phyloP scores from a whole-genome alignment of 2,888 invertebrate genomes.

The Meloe dianella region DNA sequence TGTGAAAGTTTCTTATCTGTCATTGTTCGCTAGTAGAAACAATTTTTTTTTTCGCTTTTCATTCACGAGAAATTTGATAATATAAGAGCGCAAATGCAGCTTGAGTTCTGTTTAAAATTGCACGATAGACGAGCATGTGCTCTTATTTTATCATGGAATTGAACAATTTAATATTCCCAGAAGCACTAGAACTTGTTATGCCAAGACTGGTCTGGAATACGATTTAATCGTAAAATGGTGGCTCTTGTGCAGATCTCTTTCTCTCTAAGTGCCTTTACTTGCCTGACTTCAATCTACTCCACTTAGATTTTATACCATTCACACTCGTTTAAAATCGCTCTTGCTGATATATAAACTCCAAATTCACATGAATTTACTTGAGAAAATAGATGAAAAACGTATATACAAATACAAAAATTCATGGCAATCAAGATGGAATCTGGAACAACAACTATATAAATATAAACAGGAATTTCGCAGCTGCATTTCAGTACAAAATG shows the following conservation, averaged over 20 bases:
- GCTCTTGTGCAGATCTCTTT: constrained; percentile 50
- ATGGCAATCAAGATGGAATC: constrained; percentile 25
- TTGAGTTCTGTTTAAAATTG: constrained; percentile 19
- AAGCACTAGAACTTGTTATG: constrained; percentile 54
- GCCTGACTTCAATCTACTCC: constrained; percentile 47
- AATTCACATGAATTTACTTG: constrained; percentile 9
- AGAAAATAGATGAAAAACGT: constrained; percentile 15
- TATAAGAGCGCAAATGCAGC: background rate
- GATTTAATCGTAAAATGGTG: constrained; percentile 55
- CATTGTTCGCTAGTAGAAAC: no score
- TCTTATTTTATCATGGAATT: constrained; percentile 42
- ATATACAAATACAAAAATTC: no score
- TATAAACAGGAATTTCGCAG: constrained; percentile 20
- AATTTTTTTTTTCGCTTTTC: background rate
- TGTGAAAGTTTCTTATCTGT: no score
- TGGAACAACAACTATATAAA: constrained; percentile 28
- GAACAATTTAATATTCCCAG: constrained; percentile 54
- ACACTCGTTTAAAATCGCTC: constrained; percentile 34
- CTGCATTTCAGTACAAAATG: constrained; percentile 19
- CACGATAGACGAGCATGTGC: constrained; percentile 27
- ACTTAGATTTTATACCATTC: constrained; percentile 47
- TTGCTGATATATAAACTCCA: constrained; percentile 31
- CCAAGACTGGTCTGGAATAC: constrained; percentile 51
- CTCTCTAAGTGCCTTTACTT: constrained; percentile 50
- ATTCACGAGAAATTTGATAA: background rate